Base-by-base conservation (phyloP, 1,140 invertebrate genomes). In the Teleogryllus occipitalis region DNA sequence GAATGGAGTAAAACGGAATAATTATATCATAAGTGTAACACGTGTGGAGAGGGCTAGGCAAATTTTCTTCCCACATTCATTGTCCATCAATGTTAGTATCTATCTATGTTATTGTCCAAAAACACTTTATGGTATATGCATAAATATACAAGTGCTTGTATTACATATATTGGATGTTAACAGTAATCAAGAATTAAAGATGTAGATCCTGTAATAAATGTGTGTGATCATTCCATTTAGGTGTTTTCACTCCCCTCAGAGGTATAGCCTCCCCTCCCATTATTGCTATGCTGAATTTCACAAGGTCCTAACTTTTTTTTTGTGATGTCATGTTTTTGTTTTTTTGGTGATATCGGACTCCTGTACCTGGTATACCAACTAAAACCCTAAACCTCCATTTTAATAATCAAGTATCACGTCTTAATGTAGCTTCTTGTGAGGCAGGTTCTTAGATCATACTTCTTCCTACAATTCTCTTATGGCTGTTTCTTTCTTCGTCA, bases 91-190 rank as follows among this genome's bases (percentile, higher is more conserved):
- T 65, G 54, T 65, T 65, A 65, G 54, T 65, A 18, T 65, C 18
- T 65, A 65, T 65, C 54, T 65, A 65, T 65, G 54, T 65, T 65
- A 65, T 65, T 10, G 18, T 14, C 54, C 18, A 65, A 65, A 65
- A 65, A 65, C 54, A 65, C 54, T 65, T 65, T 14, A 65, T 65
- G 54, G 54, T 65, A 14, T 14, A 65, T 65, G 54, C 54, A 65
- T 65, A 65, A 65, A 65, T 65, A 65, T 65, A 65, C 54, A 65
- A 65, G 54, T 65, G 54, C 54, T 65, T 65, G 54, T 65, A 65
- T 65, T 65, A 65, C 54, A 14, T 65, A 65, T 14, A 65, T 18
- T 65, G 54, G 54, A 65, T 65, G 54, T 65, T 65, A 65, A 65
- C 18, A 65, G 54, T 65, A 65, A 65, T 65, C 54, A 65, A 65